A percentile compares a stretch with the other conserved stretches of the same genome.
These are phyloP conservation scores for Drosophila carrolli DNA, from an alignment of 1,140 invertebrate species.

Conservation along the genomic window DNA sequence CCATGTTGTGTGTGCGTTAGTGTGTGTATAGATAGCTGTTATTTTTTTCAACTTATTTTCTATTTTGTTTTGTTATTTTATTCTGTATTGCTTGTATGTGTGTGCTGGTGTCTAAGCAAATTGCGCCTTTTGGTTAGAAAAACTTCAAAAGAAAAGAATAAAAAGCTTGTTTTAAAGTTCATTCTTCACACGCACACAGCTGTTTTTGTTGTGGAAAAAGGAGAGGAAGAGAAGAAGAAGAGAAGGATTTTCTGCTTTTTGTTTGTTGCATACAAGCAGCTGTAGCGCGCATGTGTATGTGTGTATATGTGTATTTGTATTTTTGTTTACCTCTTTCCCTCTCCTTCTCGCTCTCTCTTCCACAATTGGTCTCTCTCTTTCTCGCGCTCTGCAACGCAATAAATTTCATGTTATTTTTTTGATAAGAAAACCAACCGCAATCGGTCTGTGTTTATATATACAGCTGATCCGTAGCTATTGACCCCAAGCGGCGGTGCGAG, in stretches of 20 bases:
- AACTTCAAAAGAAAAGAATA: slow-evolving; percentile 37
- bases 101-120: slow-evolving; percentile 35
- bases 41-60: slow-evolving; percentile 21
- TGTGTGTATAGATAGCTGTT: slow-evolving; percentile 31
- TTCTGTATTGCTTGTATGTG: slow-evolving; percentile 21
- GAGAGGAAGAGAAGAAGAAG: slow-evolving; percentile 6
- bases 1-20: not conserved
- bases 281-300: slow-evolving; percentile 59
- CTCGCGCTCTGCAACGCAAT: slow-evolving; percentile 58
- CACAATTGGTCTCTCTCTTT: slow-evolving; percentile 1
- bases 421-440: slow-evolving; percentile 55
- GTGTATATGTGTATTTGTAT: slow-evolving; percentile 42
- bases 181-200: slow-evolving; percentile 58
- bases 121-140: slow-evolving; percentile 62
- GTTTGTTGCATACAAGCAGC: slow-evolving; percentile 47
- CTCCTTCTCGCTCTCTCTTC: slow-evolving; percentile 15
- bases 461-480: slow-evolving; percentile 33
- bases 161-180: slow-evolving; percentile 35
- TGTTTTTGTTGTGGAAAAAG: slow-evolving; percentile 53
- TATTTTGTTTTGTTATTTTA: slow-evolving; percentile 31
- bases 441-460: slow-evolving; percentile 15
- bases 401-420: slow-evolving; percentile 70
- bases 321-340: slow-evolving; percentile 56
- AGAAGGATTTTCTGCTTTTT: slow-evolving; percentile 52
- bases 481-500: slow-evolving; percentile 33